Percentiles rank a stretch among this genome's conserved stretches.
Conservation (phyloP, 2,113 vertebrate species). For the Chamaea fasciata region DNA sequence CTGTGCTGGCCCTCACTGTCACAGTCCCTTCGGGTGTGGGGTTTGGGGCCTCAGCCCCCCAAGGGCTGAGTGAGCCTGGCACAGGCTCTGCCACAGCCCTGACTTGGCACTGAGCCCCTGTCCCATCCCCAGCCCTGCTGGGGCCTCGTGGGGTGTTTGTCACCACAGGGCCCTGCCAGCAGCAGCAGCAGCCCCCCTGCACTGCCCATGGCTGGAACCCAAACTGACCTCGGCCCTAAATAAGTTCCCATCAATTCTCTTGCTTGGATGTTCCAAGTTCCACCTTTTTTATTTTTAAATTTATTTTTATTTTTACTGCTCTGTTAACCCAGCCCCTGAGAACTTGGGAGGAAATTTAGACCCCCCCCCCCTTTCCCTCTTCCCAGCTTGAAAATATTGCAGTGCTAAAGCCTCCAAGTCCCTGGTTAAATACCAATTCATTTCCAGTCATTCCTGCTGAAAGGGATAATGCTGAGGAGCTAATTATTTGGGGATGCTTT, state of each 20-base stretch:
- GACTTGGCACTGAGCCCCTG: too few relatives aligned
- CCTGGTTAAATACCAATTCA: background rate
- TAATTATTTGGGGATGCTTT: background rate
- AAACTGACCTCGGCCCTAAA: background rate
- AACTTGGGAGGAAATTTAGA: background rate
- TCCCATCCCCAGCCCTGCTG: background rate
- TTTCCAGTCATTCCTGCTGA: background rate
- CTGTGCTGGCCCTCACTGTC: background rate
- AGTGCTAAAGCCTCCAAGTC: background rate
- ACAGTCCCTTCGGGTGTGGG: fast-evolving
- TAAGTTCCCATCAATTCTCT: background rate
- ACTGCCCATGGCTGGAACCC: background rate
- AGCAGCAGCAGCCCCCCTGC: background rate
- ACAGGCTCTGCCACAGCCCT: background rate
- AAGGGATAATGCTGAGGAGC: background rate
- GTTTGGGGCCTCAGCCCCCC: background rate
- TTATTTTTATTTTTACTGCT: background rate
- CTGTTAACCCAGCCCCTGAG: background rate
- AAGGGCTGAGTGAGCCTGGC: background rate
- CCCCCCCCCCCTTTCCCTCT: background rate
- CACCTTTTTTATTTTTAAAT: background rate
- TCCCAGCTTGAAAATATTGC: background rate
- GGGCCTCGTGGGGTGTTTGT: fast-evolving
- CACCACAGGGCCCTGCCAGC: background rate
- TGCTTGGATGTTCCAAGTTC: background rate